phyloP scores from a whole-genome alignment of 2,797 vertebrate species.

The Gouania willdenowi region DNA sequence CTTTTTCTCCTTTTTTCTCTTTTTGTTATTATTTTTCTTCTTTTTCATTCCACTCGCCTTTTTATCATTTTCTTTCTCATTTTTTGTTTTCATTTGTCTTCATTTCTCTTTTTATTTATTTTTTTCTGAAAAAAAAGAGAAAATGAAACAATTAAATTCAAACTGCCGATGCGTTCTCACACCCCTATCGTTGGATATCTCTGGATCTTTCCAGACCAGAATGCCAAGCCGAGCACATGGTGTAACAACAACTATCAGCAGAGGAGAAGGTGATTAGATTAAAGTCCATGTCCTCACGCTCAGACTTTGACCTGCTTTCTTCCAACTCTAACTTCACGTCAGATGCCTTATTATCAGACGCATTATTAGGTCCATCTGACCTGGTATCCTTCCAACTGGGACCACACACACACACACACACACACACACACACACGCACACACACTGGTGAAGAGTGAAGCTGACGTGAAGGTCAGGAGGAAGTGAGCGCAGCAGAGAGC shows the following conservation, averaged over 20 bases:
- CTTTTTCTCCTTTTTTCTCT: too few species aligned
- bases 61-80: too few species aligned
- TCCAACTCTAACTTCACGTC: slow-evolving; percentile 21
- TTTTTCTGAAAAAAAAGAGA: too few species aligned
- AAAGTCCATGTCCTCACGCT: slow-evolving; percentile 2
- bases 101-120: too few species aligned
- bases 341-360: slow-evolving; percentile 3
- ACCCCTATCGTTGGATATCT: too few species aligned
- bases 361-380: slow-evolving; percentile 10
- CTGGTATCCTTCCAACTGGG: slow-evolving; percentile 12
- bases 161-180: too few species aligned
- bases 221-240: neutral
- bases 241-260: slow-evolving; percentile 1
- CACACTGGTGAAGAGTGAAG: slow-evolving; percentile 5
- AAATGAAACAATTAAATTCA: too few species aligned
- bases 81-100: too few species aligned
- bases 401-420: slow-evolving; percentile 25
- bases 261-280: slow-evolving; percentile 8
- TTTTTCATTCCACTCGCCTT: too few species aligned
- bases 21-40: too few species aligned
- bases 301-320: slow-evolving; percentile 45
- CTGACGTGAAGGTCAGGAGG: slow-evolving; percentile 1
- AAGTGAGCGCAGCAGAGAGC: slow-evolving; percentile 14
- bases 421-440: slow-evolving; percentile 12
- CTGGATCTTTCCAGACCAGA: too few species aligned